phyloP scores from a whole-genome alignment of 2,113 vertebrate genomes.

The Amblyornis subalaris region DNA sequence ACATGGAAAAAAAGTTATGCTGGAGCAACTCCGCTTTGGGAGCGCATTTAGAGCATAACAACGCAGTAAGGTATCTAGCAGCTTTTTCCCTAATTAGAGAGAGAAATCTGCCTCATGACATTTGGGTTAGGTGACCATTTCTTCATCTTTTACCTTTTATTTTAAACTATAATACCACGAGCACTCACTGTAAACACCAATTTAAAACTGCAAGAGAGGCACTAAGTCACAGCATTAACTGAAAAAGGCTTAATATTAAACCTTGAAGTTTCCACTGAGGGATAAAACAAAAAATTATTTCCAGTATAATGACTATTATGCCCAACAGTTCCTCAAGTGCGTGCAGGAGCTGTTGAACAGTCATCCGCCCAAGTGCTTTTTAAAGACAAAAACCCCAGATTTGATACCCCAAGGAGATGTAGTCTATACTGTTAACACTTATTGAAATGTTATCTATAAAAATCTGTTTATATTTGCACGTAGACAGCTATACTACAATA shows the following conservation, averaged over 20 bases:
- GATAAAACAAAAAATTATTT: not conserved
- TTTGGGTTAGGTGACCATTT: not conserved
- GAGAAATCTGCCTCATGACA: not conserved
- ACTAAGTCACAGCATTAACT: not conserved
- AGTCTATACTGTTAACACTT: not conserved
- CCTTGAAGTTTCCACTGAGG: not conserved
- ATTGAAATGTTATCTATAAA: not conserved
- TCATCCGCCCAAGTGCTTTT: not conserved
- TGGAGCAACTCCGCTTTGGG: not conserved
- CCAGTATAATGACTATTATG: not conserved
- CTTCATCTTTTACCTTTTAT: not conserved
- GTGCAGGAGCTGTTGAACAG: not conserved
- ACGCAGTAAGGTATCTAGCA: not conserved
- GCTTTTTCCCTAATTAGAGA: not conserved
- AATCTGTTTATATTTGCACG: not conserved
- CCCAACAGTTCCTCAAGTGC: not conserved
- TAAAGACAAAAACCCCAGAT: not conserved
- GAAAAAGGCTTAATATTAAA: not conserved
- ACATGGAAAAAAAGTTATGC: fast-evolving
- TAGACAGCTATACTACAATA: not conserved
- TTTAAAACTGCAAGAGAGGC: not conserved
- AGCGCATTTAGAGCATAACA: not conserved
- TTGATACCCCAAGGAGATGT: not conserved
- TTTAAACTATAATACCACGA: not conserved
- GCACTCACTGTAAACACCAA: not conserved